These are phyloP conservation scores for Scartelaos histophorus DNA, from an alignment of 2,113 vertebrate genomes.

Conservation along the genomic window DNA sequence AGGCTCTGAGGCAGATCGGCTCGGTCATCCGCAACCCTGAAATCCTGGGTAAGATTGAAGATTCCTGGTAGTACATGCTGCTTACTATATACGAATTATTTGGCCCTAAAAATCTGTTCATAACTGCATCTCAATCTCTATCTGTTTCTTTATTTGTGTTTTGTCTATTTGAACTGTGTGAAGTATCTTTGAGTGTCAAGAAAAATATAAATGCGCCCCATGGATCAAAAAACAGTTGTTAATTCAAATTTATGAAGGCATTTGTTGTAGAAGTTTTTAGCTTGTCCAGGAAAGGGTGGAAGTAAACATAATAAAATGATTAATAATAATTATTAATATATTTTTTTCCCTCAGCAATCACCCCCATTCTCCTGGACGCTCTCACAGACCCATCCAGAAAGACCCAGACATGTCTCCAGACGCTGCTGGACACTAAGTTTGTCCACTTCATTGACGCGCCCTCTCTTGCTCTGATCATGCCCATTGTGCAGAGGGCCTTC, in stretches of 20 bases:
- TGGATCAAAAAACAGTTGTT: too few relatives aligned
- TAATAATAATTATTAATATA: too few relatives aligned
- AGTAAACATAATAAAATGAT: too few relatives aligned
- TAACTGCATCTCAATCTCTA: too few relatives aligned
- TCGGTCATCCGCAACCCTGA: constrained; percentile 98
- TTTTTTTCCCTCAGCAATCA: constrained; percentile 81
- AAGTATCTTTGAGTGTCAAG: too few relatives aligned
- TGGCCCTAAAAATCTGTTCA: too few relatives aligned
- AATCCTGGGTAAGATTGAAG: constrained; percentile 84
- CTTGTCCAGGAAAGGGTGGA: too few relatives aligned
- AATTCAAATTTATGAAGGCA: too few relatives aligned
- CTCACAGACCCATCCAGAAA: constrained; percentile 93
- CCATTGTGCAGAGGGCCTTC: constrained; percentile 97
- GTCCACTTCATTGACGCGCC: constrained; percentile 98
- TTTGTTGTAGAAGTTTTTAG: too few relatives aligned
- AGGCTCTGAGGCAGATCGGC: constrained; percentile 93
- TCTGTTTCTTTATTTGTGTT: too few relatives aligned
- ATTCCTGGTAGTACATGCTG: background rate
- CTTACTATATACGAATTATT: background rate
- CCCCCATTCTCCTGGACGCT: constrained; percentile 92
- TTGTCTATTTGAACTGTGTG: too few relatives aligned
- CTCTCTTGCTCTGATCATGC: constrained; percentile 97
- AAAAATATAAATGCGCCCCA: too few relatives aligned
- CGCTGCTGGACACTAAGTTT: constrained; percentile 95
- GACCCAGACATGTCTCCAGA: constrained; percentile 95